Evolutionary conservation across 2,888 invertebrate species (phyloP).

Genomic region (Pseudanteris insignis): DNA sequence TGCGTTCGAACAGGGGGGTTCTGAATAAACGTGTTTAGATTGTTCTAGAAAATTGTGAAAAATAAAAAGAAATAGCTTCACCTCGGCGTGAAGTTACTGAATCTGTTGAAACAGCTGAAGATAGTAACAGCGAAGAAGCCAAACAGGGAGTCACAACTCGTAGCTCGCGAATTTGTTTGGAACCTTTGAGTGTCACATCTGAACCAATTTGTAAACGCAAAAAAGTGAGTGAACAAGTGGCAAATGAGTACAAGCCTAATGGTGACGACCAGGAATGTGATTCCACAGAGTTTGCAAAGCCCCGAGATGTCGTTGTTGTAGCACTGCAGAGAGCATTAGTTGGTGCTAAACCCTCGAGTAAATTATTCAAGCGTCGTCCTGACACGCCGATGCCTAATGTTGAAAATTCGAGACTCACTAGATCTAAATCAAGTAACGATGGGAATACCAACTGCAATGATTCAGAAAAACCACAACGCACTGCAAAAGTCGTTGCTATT

Average conservation of each 20-base stretch:
- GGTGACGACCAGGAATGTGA: neutral
- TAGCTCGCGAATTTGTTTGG: neutral
- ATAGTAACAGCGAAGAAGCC: neutral
- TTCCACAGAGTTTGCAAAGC: slow-evolving; percentile 1
- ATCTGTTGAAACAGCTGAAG: neutral
- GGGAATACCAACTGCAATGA: slow-evolving; percentile 36
- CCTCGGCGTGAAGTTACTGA: slow-evolving; percentile 4
- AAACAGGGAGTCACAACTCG: slow-evolving; percentile 7
- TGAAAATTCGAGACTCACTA: slow-evolving; percentile 1
- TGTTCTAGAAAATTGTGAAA: slow-evolving; percentile 22
- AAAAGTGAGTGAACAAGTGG: too few relatives aligned
- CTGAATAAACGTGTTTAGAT: slow-evolving; percentile 21
- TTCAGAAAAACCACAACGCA: slow-evolving; percentile 59
- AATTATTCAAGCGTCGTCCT: slow-evolving; percentile 32
- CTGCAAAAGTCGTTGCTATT: slow-evolving; percentile 62
- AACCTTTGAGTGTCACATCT: neutral
- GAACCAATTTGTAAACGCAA: too few relatives aligned
- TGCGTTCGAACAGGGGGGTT: slow-evolving; percentile 1
- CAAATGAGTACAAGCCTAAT: neutral
- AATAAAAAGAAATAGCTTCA: slow-evolving; percentile 9
- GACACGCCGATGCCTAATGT: slow-evolving; percentile 56
- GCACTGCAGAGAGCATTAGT: neutral
- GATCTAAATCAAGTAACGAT: slow-evolving; percentile 7
- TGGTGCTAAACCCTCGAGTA: neutral
- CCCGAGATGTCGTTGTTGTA: neutral